These are phyloP conservation scores for Echinometra lucunter DNA, from an alignment of 53 echinoderm and acorn worm genomes.

Conservation along the genomic window DNA sequence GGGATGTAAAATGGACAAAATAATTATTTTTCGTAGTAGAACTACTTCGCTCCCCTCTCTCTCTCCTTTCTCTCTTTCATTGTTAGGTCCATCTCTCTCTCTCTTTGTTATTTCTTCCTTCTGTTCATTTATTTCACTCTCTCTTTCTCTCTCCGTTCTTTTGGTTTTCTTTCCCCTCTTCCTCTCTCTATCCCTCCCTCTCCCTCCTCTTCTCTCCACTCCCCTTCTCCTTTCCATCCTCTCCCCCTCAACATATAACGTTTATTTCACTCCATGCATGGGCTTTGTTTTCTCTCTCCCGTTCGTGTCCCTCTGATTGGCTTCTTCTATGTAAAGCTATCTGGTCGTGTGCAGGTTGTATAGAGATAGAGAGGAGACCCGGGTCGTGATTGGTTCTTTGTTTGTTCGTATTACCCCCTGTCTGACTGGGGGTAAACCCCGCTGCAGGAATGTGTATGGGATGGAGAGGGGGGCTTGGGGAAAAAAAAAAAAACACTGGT, in stretches of 20 bases:
- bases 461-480: neutral
- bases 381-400: conserved; percentile 67
- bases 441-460: conserved; percentile 59
- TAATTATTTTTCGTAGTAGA: neutral
- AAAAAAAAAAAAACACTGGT: conserved; percentile 6
- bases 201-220: neutral
- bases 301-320: neutral
- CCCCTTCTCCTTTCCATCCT: neutral
- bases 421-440: conserved; percentile 55
- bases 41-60: neutral
- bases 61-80: neutral
- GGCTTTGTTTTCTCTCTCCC: neutral
- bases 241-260: neutral
- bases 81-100: neutral
- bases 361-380: conserved; percentile 35
- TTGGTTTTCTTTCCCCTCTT: neutral
- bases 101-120: neutral
- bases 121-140: neutral
- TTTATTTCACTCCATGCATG: neutral
- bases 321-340: conserved; percentile 45
- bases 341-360: conserved; percentile 38
- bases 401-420: conserved; percentile 43
- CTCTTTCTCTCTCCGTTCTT: neutral
- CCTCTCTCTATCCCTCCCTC: no score
- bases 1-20: no score